These are phyloP conservation scores for Doryteuthis pealeii DNA, from an alignment of 1,140 invertebrate genomes.

Conservation along the genomic window DNA sequence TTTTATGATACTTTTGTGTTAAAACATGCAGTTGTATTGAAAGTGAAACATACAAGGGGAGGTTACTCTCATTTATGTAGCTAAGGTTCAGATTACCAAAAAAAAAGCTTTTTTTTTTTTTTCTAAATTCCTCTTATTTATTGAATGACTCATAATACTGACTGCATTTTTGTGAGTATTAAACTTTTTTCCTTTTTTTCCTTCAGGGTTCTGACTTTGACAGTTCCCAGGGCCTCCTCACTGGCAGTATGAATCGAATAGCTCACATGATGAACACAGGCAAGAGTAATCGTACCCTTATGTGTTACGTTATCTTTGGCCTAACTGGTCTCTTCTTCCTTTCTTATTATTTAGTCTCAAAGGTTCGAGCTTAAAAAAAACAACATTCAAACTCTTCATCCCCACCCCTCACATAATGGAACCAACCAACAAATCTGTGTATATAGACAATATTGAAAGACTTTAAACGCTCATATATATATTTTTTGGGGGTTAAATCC, in stretches of 20 bases:
- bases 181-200: constrained; percentile 17
- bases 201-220: constrained; percentile 58
- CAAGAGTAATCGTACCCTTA: constrained; percentile 55
- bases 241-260: constrained; percentile 56
- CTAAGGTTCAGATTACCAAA: no score
- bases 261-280: constrained; percentile 57
- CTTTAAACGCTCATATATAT: neutral
- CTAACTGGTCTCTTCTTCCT: constrained; percentile 56
- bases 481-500: no score
- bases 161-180: no score
- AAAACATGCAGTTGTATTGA: no score
- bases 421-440: neutral
- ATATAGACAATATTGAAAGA: neutral
- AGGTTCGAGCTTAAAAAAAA: constrained; percentile 24
- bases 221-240: constrained; percentile 55
- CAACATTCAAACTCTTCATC: neutral
- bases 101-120: no score
- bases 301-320: constrained; percentile 59
- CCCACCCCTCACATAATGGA: neutral
- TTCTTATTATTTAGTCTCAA: constrained; percentile 56
- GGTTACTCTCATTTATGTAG: no score
- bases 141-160: no score
- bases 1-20: no score
- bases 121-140: no score
- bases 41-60: no score